phyloP scores from a whole-genome alignment of 2,888 invertebrate genomes.

The Choristoneura rosaceana region DNA sequence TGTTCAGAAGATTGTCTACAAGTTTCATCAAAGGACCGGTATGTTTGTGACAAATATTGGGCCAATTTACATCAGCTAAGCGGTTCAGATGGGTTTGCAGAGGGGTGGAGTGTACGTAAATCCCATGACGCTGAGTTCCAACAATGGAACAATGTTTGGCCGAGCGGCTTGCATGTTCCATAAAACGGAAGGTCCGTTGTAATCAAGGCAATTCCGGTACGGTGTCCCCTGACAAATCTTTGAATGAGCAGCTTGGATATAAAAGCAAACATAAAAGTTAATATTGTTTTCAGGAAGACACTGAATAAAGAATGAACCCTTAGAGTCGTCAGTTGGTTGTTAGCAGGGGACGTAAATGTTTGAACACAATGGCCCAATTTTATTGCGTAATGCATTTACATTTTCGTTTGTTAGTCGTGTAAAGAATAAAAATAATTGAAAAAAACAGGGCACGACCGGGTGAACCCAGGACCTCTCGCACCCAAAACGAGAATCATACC shows the following conservation, averaged over 20 bases:
- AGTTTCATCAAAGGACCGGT: conserved; percentile 42
- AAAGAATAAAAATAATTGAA: neutral
- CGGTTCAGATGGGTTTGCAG: conserved; percentile 45
- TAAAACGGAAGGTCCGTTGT: conserved; percentile 50
- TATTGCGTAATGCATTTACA: neutral
- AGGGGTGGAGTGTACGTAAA: conserved; percentile 51
- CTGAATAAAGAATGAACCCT: conserved; percentile 28
- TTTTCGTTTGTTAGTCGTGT: neutral
- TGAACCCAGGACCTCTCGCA: conserved; percentile 69
- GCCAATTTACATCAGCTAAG: conserved; percentile 61
- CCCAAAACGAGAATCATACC: conserved; percentile 61
- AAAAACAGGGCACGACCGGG: conserved; percentile 68
- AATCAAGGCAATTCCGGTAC: conserved; percentile 49
- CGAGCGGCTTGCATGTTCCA: conserved; percentile 55
- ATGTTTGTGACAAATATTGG: conserved; percentile 56
- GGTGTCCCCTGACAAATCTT: conserved; percentile 44
- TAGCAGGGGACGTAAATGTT: conserved; percentile 9
- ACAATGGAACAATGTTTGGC: conserved; percentile 48
- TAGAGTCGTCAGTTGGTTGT: conserved; percentile 2
- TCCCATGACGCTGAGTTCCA: conserved; percentile 54
- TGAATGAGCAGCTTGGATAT: conserved; percentile 39
- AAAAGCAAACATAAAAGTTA: conserved; percentile 58
- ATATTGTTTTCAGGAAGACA: conserved; percentile 36
- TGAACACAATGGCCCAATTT: conserved; percentile 43
- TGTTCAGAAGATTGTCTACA: conserved; percentile 45